Conservation (phyloP, 1,140 invertebrate species). For the Chrysomallon squamiferum region DNA sequence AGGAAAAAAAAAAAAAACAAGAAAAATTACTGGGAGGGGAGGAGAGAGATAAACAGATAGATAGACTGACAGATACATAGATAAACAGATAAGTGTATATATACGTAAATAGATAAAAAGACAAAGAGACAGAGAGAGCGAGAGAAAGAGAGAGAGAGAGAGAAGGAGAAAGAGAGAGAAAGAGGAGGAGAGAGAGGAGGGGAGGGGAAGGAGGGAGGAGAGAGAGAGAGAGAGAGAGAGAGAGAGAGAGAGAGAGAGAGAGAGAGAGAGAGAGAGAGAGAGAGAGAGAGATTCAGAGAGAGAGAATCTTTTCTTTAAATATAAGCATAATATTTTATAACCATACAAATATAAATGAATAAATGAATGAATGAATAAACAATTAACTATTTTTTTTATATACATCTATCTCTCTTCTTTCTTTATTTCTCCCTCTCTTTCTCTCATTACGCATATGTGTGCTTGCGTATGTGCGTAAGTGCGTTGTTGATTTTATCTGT, state of each 20-base stretch:
- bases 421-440: no score
- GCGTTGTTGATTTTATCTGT: no score
- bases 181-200: conserved; percentile 1
- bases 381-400: no score
- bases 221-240: neutral
- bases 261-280: neutral
- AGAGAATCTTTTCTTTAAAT: neutral
- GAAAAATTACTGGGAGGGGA: neutral
- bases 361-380: no score
- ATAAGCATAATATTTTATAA: no score
- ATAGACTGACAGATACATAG: no score
- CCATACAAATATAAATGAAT: no score
- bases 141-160: neutral
- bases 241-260: neutral
- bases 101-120: no score
- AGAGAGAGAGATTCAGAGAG: neutral
- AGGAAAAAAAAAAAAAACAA: neutral
- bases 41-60: neutral
- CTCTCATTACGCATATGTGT: no score
- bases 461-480: no score
- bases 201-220: neutral
- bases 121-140: neutral
- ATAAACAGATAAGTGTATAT: no score
- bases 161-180: neutral
- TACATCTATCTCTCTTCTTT: no score